Conservation (phyloP, 2,888 invertebrate species). For the Philaethria dido region DNA sequence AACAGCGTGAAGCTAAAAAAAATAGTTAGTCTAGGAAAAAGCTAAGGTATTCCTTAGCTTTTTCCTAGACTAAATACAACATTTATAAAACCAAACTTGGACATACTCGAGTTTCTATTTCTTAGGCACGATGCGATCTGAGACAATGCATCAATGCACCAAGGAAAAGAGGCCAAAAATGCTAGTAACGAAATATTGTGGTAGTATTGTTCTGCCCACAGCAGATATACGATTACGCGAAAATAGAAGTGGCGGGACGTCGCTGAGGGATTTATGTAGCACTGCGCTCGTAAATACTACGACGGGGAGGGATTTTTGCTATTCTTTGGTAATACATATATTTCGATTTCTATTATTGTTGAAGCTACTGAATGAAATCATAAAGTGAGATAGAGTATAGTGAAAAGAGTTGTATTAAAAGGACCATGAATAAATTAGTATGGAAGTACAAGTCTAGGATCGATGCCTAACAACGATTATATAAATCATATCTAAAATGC, state of each 20-base stretch:
- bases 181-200: constrained; percentile 29
- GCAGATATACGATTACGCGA: constrained; percentile 38
- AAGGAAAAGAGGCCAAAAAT: constrained; percentile 37
- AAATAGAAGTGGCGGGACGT: constrained; percentile 20
- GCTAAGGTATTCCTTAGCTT: no score
- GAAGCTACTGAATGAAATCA: no score
- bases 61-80: neutral
- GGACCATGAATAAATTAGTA: no score
- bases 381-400: no score
- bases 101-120: neutral
- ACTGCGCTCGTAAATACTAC: constrained; percentile 21
- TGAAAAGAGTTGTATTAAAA: no score
- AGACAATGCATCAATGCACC: constrained; percentile 22
- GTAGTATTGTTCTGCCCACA: constrained; percentile 42
- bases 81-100: neutral
- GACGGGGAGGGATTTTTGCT: constrained; percentile 18
- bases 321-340: constrained; percentile 2
- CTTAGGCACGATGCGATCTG: constrained; percentile 16
- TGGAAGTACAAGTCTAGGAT: no score
- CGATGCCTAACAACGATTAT: no score
- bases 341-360: neutral
- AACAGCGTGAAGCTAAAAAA: no score
- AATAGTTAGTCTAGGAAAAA: no score
- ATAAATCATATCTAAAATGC: no score
- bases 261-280: constrained; percentile 40